Conservation (phyloP, 2,888 invertebrate genomes). For the Sipha maydis region DNA sequence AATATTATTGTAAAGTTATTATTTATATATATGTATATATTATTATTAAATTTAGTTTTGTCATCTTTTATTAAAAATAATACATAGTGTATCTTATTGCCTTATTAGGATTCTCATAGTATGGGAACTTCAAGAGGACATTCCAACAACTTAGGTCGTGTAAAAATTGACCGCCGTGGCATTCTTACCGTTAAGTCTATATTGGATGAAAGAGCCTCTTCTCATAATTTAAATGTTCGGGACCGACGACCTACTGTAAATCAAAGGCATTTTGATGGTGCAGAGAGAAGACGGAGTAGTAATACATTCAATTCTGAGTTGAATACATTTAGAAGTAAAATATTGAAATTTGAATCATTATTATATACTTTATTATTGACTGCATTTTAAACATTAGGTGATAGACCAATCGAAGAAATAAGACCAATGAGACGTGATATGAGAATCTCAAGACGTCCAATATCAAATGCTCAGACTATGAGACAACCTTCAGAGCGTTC, state of each 20-base stretch:
- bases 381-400: conserved; percentile 6
- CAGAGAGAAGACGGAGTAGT: conserved; percentile 45
- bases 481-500: conserved; percentile 36
- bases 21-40: no score
- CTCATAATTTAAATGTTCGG: conserved; percentile 6
- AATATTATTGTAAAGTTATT: neutral
- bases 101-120: conserved; percentile 15
- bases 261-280: conserved; percentile 14
- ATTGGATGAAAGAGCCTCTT: conserved; percentile 28
- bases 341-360: neutral
- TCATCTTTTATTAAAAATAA: neutral
- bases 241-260: conserved; percentile 1
- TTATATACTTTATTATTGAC: neutral
- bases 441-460: conserved; percentile 14
- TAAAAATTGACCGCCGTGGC: conserved; percentile 58
- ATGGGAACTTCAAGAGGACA: conserved; percentile 15
- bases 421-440: conserved; percentile 45
- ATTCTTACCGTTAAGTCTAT: conserved; percentile 59
- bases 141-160: conserved; percentile 39
- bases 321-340: conserved; percentile 57
- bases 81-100: neutral
- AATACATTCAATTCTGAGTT: conserved; percentile 47
- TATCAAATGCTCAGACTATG: conserved; percentile 13
- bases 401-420: conserved; percentile 47
- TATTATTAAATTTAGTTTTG: neutral